Conservation (phyloP, 2,797 vertebrate species). For the Microcaecilia unicolor region DNA sequence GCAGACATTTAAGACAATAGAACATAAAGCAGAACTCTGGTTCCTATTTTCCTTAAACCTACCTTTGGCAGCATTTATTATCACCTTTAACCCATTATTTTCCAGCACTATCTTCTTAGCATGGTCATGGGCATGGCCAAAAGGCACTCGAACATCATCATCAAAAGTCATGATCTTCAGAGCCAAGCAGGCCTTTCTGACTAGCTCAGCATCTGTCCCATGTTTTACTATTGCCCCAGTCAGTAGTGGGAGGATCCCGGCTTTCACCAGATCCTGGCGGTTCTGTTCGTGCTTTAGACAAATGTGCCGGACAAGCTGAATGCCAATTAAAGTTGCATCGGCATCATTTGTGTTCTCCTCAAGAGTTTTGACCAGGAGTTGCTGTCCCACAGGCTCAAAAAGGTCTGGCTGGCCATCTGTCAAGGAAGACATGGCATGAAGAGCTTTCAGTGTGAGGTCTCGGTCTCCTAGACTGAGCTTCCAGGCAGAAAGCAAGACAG, state of each 20-base stretch:
- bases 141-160: constrained; percentile 84
- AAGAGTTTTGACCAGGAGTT: constrained; percentile 59
- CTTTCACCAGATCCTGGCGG: constrained; percentile 75
- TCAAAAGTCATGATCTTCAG: constrained; percentile 86
- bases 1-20: too few species aligned
- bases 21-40: too few species aligned
- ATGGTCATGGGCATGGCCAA: constrained; percentile 80
- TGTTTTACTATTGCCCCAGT: constrained; percentile 52
- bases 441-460: constrained; percentile 36
- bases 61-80: constrained; percentile 85
- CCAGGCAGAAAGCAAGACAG: constrained; percentile 70
- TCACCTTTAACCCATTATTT: constrained; percentile 71
- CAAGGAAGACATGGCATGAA: constrained; percentile 59
- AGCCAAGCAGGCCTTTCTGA: constrained; percentile 60
- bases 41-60: too few species aligned
- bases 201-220: constrained; percentile 38
- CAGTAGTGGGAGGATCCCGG: constrained; percentile 60
- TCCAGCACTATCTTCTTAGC: constrained; percentile 87
- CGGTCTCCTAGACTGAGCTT: constrained; percentile 35
- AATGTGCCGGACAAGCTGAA: constrained; percentile 60
- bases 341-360: constrained; percentile 25
- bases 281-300: constrained; percentile 90
- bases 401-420: constrained; percentile 87
- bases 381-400: constrained; percentile 62
- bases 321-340: constrained; percentile 32